Evolutionary conservation across 2,797 vertebrate species (phyloP).

Genomic region (Manis pentadactyla): DNA sequence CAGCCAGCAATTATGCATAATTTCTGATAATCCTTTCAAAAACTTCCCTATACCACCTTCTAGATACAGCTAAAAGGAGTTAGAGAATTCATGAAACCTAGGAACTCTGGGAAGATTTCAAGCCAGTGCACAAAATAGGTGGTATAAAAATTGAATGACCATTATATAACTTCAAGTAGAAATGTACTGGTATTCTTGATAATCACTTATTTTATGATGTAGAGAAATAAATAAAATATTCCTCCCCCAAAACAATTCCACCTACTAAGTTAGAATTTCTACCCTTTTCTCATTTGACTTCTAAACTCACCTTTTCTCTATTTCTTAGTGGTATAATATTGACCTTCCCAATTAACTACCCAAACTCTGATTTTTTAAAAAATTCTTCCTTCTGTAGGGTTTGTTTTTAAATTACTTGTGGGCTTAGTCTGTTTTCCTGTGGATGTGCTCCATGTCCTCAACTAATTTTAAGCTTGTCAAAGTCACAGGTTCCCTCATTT

Average conservation of each 20-base stretch:
- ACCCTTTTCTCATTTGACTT: not conserved
- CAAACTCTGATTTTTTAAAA: not conserved
- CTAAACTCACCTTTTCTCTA: conserved; percentile 11
- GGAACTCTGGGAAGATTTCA: conserved; percentile 14
- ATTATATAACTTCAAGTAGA: not conserved
- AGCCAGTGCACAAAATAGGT: not conserved
- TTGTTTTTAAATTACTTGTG: conserved; percentile 5
- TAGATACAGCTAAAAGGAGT: no score
- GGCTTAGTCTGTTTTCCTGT: no score
- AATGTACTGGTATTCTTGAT: not conserved
- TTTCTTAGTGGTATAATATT: not conserved
- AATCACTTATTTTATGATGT: not conserved
- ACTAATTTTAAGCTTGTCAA: not conserved
- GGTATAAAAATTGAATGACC: not conserved
- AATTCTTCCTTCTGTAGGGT: not conserved
- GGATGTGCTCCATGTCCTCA: not conserved
- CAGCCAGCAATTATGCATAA: not conserved
- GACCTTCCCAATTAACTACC: not conserved
- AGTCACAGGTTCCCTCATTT: conserved; percentile 28
- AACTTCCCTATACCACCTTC: not conserved
- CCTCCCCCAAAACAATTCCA: not conserved
- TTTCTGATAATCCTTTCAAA: conserved; percentile 54
- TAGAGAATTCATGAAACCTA: not conserved
- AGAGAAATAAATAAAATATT: not conserved
- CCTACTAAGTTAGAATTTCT: not conserved